Evolutionary conservation across 2,113 vertebrate species (phyloP).

Genomic region (Microtus montanus): DNA sequence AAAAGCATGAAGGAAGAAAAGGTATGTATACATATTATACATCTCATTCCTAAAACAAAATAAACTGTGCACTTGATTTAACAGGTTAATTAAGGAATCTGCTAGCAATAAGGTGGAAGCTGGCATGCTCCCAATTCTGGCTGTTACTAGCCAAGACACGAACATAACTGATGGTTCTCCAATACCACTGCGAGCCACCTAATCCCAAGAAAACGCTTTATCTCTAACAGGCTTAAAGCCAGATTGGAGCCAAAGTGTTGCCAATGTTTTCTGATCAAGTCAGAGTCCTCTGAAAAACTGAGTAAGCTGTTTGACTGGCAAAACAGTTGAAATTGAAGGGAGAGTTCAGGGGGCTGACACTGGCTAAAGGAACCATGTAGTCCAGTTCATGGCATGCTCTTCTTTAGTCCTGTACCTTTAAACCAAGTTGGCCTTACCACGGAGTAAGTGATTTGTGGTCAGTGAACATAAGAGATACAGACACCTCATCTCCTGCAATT

Average conservation of each 20-base stretch:
- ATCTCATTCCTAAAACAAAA: slow-evolving; percentile 22
- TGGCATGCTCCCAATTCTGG: slow-evolving; percentile 52
- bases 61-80: slow-evolving; percentile 22
- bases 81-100: slow-evolving; percentile 71
- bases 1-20: slow-evolving; percentile 22
- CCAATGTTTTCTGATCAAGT: slow-evolving; percentile 61
- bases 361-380: slow-evolving; percentile 62
- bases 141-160: slow-evolving; percentile 37
- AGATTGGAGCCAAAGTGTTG: slow-evolving; percentile 37
- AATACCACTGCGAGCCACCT: slow-evolving; percentile 49
- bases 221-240: slow-evolving; percentile 67
- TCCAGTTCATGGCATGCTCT: slow-evolving; percentile 56
- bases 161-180: slow-evolving; percentile 73
- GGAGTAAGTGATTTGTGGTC: neutral
- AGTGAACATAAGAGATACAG: neutral
- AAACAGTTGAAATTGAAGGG: slow-evolving; percentile 55
- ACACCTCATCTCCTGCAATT: neutral
- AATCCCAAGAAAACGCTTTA: slow-evolving; percentile 64
- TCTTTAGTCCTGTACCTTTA: slow-evolving; percentile 36
- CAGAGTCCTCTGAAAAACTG: slow-evolving; percentile 57
- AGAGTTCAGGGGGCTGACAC: slow-evolving; percentile 52
- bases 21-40: neutral
- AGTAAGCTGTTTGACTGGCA: slow-evolving; percentile 61
- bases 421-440: slow-evolving; percentile 26
- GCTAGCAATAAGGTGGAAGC: slow-evolving; percentile 41